Percentiles rank a stretch among this genome's conserved stretches.
Conservation (phyloP, 2,113 vertebrate genomes). For the Pelodiscus sinensis region DNA sequence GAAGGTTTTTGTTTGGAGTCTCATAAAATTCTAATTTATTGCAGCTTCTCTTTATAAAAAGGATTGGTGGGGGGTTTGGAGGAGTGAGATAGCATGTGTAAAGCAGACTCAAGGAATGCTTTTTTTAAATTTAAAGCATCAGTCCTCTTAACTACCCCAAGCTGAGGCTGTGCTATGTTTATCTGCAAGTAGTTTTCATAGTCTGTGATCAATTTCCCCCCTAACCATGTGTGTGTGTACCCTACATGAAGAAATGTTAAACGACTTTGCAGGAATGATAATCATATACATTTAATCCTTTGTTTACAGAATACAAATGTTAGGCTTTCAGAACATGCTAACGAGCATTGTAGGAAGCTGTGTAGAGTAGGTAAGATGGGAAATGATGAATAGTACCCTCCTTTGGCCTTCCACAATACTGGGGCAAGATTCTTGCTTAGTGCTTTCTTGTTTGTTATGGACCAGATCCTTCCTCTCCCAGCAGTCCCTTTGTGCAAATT, state of each 20-base stretch:
- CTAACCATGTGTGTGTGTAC: background rate
- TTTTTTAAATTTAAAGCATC: conserved; percentile 20
- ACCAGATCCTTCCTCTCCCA: background rate
- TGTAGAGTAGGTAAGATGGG: background rate
- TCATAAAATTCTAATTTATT: conserved; percentile 72
- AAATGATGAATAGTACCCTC: background rate
- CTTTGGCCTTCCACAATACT: background rate
- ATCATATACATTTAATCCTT: background rate
- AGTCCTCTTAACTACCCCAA: conserved; percentile 4
- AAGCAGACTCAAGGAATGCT: conserved; percentile 35
- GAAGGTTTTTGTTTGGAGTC: conserved; percentile 63
- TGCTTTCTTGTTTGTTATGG: background rate
- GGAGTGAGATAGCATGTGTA: conserved; percentile 25
- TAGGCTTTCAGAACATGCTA: background rate
- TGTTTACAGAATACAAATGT: background rate
- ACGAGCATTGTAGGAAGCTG: background rate
- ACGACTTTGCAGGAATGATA: background rate
- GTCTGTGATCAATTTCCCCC: background rate
- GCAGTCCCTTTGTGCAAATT: background rate
- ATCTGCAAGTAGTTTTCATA: background rate
- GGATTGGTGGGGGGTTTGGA: background rate
- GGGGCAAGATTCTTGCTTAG: background rate
- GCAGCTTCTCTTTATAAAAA: conserved; percentile 60
- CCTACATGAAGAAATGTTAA: background rate
- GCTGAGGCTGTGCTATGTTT: background rate